phyloP scores from a whole-genome alignment of 2,888 invertebrate species.

The Drosophila pseudotalamancana region DNA sequence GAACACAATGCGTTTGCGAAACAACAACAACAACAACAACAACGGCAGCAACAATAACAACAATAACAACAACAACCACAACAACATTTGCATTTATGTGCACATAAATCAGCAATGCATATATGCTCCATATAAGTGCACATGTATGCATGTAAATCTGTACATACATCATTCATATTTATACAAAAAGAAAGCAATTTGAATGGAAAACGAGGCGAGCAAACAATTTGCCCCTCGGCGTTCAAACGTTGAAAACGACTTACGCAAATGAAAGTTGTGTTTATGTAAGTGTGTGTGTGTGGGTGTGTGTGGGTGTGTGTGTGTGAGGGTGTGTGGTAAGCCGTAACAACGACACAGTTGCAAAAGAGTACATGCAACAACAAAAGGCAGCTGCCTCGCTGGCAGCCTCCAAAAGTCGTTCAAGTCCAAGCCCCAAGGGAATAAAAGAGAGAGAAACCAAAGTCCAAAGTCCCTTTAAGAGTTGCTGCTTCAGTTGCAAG shows the following conservation, averaged over 20 bases:
- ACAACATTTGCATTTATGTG: constrained; percentile 30
- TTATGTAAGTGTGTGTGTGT: background rate
- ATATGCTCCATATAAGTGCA: constrained; percentile 17
- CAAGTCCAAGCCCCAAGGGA: constrained; percentile 48
- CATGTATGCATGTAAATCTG: background rate
- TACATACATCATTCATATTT: constrained; percentile 40
- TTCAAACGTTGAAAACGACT: constrained; percentile 57
- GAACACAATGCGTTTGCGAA: constrained; percentile 50
- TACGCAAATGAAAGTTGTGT: constrained; percentile 60
- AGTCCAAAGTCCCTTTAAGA: constrained; percentile 65
- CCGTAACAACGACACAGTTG: constrained; percentile 44
- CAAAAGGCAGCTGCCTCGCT: constrained; percentile 23
- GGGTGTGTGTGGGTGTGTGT: background rate
- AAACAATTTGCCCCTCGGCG: constrained; percentile 58
- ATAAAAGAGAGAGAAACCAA: constrained; percentile 7
- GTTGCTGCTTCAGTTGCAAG: constrained; percentile 65
- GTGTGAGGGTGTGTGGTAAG: background rate
- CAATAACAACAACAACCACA: no score
- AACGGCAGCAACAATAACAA: no score
- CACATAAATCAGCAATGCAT: constrained; percentile 53
- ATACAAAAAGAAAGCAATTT: constrained; percentile 66
- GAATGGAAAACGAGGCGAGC: constrained; percentile 69
- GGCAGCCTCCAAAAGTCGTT: constrained; percentile 53
- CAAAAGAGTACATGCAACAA: constrained; percentile 36
- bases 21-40: no score